Conservation (phyloP, 2,888 invertebrate species). For the Epirrhoe alternata region DNA sequence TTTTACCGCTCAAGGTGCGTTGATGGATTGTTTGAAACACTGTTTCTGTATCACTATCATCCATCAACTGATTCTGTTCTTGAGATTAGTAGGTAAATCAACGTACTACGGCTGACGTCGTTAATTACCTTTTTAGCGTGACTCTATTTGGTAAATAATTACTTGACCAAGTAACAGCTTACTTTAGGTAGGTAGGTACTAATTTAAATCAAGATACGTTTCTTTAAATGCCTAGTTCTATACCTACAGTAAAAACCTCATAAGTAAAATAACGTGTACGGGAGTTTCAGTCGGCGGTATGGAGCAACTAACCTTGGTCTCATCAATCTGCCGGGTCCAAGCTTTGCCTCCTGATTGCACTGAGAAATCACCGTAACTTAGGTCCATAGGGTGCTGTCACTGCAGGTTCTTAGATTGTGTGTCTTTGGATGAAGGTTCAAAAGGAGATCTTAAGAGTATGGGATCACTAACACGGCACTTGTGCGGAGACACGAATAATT, state of each 20-base stretch:
- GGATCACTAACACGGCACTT: too few relatives aligned
- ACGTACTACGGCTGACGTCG: conserved; percentile 1
- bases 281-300: too few relatives aligned
- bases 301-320: too few relatives aligned
- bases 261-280: not conserved
- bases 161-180: not conserved
- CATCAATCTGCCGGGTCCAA: too few relatives aligned
- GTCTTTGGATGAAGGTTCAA: too few relatives aligned
- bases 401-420: too few relatives aligned
- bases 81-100: conserved; percentile 14
- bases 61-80: conserved; percentile 41
- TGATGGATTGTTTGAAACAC: conserved; percentile 49
- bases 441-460: too few relatives aligned
- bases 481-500: too few relatives aligned
- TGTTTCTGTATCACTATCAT: conserved; percentile 46
- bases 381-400: too few relatives aligned
- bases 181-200: not conserved
- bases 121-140: conserved; percentile 6
- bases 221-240: not conserved
- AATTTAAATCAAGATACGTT: not conserved
- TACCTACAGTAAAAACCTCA: not conserved
- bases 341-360: too few relatives aligned
- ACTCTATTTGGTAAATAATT: not conserved
- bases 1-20: conserved; percentile 60
- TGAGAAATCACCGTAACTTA: too few relatives aligned